A percentile compares a stretch with the other conserved stretches of the same genome.
Conservation (phyloP, 2,113 vertebrate genomes). For the Kryptolebias marmoratus region DNA sequence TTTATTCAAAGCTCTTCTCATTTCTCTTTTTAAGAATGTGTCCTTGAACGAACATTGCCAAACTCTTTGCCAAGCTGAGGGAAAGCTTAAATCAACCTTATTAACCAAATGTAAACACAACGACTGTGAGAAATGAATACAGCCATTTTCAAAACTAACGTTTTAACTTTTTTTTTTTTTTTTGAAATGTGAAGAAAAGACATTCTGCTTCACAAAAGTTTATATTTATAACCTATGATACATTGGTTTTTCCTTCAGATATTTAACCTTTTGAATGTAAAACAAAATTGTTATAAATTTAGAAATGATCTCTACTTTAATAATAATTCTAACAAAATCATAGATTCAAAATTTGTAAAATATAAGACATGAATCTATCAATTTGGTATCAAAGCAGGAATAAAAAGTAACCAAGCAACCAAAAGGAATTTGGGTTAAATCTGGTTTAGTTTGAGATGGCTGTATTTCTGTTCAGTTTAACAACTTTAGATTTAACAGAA, state of each 20-base stretch:
- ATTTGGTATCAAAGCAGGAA: too few species aligned
- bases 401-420: too few species aligned
- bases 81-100: slow-evolving; percentile 19
- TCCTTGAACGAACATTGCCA: slow-evolving; percentile 36
- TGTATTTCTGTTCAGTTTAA: slow-evolving; percentile 45
- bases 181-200: too few species aligned
- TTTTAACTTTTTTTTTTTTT: background rate
- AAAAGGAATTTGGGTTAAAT: background rate
- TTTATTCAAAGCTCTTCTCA: background rate
- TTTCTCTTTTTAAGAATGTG: slow-evolving; percentile 10
- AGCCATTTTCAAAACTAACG: slow-evolving; percentile 20
- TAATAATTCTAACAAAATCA: too few species aligned
- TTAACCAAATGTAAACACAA: slow-evolving; percentile 36
- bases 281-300: too few species aligned
- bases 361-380: too few species aligned
- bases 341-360: too few species aligned
- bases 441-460: slow-evolving; percentile 11
- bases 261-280: too few species aligned
- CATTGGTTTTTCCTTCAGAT: background rate
- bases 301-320: too few species aligned
- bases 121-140: slow-evolving; percentile 23
- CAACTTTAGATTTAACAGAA: slow-evolving; percentile 15
- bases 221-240: background rate
- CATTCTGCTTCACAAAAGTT: background rate
- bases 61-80: slow-evolving; percentile 64